Evolutionary conservation across 2,797 vertebrate species (phyloP).

Genomic region (Moxostoma hubbsi): DNA sequence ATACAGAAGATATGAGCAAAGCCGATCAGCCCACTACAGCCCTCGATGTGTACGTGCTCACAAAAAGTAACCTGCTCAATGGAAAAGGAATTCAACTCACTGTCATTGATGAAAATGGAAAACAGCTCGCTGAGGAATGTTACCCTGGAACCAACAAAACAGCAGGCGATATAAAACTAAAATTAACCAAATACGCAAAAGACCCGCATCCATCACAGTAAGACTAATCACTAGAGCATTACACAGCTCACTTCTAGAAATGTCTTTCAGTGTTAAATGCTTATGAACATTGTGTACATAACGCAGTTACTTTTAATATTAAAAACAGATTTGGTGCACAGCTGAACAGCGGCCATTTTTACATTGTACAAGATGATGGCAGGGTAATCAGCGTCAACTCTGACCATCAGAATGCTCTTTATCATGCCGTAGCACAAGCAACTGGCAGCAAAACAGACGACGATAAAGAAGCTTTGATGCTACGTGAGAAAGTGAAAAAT

Average conservation of each 20-base stretch:
- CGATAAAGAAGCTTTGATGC: neutral
- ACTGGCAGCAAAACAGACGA: constrained; percentile 15
- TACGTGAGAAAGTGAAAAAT: constrained; percentile 24
- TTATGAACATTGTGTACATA: neutral
- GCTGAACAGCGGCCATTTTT: constrained; percentile 42
- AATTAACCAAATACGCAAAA: constrained; percentile 32
- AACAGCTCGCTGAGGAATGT: constrained; percentile 36
- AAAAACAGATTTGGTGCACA: constrained; percentile 3
- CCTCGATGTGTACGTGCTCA: constrained; percentile 46
- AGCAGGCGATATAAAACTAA: constrained; percentile 42
- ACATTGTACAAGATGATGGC: constrained; percentile 36
- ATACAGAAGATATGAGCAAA: constrained; percentile 33
- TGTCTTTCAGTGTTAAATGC: neutral
- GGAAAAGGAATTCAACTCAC: constrained; percentile 51
- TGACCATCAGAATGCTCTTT: constrained; percentile 35
- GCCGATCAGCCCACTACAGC: constrained; percentile 7
- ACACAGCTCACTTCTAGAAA: neutral
- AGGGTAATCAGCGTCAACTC: constrained; percentile 3
- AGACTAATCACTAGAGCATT: neutral
- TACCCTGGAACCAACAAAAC: constrained; percentile 39
- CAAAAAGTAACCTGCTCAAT: constrained; percentile 41
- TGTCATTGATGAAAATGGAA: constrained; percentile 38
- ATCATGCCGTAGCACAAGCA: constrained; percentile 50
- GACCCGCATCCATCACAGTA: neutral
- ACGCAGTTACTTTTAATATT: neutral